Conservation (phyloP, 2,113 vertebrate genomes). For the Symphodus melops region DNA sequence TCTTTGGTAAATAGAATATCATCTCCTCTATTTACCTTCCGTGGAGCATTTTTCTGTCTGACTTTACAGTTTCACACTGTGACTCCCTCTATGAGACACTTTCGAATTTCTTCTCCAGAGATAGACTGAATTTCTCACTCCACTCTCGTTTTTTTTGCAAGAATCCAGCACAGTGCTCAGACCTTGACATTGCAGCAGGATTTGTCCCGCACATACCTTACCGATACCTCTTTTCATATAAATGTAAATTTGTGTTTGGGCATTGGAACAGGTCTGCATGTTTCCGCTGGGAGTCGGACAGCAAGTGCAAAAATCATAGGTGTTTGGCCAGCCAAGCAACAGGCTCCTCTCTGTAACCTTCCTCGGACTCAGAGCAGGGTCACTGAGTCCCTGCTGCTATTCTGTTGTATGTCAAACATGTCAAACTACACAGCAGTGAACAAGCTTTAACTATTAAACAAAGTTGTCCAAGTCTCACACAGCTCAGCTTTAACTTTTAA, state of each 20-base stretch:
- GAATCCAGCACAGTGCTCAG: slow-evolving; percentile 55
- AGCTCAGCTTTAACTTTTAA: no score
- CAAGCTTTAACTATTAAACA: slow-evolving; percentile 14
- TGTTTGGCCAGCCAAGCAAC: slow-evolving; percentile 59
- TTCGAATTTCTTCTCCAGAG: slow-evolving; percentile 63
- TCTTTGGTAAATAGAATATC: slow-evolving; percentile 5
- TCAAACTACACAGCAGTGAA: slow-evolving; percentile 8
- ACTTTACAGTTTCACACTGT: slow-evolving; percentile 45
- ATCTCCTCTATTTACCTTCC: slow-evolving; percentile 32
- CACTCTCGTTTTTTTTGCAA: slow-evolving; percentile 58
- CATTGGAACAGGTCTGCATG: slow-evolving; percentile 64
- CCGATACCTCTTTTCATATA: slow-evolving; percentile 78
- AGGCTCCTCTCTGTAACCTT: slow-evolving; percentile 51
- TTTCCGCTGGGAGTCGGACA: slow-evolving; percentile 58
- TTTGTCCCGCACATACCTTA: slow-evolving; percentile 67
- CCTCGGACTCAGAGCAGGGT: slow-evolving; percentile 50
- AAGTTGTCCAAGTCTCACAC: neutral
- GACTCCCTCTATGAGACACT: slow-evolving; percentile 52
- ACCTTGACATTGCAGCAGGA: slow-evolving; percentile 65
- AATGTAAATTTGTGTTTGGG: slow-evolving; percentile 81
- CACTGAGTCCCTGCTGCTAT: slow-evolving; percentile 51
- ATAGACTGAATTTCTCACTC: slow-evolving; percentile 65
- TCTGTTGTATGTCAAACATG: slow-evolving; percentile 48
- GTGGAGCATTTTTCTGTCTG: slow-evolving; percentile 9
- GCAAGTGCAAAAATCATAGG: slow-evolving; percentile 71